phyloP scores from a whole-genome alignment of 2,113 vertebrate genomes.

The Aldabrachelys gigantea region DNA sequence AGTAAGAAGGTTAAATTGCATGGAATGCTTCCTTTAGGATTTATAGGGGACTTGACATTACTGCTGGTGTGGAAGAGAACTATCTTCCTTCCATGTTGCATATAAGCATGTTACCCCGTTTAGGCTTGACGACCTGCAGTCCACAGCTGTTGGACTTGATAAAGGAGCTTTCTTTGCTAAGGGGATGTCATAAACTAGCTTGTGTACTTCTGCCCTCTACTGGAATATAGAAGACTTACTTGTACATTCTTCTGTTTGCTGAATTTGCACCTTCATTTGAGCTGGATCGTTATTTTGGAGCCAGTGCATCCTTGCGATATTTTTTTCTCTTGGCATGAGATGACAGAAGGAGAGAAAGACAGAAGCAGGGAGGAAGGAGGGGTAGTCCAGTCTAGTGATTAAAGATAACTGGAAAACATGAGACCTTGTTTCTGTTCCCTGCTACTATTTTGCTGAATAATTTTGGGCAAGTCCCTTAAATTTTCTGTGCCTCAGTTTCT shows the following conservation, averaged over 20 bases:
- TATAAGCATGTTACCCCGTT: neutral
- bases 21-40: neutral
- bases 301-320: neutral
- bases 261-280: neutral
- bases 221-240: neutral
- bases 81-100: neutral
- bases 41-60: neutral
- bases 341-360: neutral
- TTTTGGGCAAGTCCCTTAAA: neutral
- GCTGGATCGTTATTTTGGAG: neutral
- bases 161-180: neutral
- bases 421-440: neutral
- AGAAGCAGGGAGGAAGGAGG: slow-evolving; percentile 1
- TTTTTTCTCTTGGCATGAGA: slow-evolving; percentile 18
- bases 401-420: slow-evolving; percentile 1
- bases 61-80: neutral
- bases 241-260: neutral
- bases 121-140: neutral
- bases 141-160: neutral
- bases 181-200: neutral
- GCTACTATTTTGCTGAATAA: neutral
- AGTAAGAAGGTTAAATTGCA: neutral
- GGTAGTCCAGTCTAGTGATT: neutral
- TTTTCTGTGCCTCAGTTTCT: neutral
- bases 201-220: neutral